phyloP scores from a whole-genome alignment of 2,888 invertebrate genomes.

The Euzophera pinguis region DNA sequence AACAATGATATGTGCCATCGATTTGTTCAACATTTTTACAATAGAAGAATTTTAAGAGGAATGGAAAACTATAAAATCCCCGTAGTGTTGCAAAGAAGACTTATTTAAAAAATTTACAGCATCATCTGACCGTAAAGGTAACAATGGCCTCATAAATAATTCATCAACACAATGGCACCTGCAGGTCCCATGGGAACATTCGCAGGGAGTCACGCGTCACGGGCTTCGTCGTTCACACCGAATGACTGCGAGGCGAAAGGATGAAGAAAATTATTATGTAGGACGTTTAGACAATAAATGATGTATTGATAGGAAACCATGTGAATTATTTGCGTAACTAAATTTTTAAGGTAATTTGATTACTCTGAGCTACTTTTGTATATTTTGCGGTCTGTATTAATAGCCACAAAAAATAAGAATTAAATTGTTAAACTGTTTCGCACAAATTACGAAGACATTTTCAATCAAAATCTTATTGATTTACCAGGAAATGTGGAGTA shows the following conservation, averaged over 20 bases:
- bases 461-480: conserved; percentile 10
- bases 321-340: too few species aligned
- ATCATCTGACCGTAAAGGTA: conserved; percentile 39
- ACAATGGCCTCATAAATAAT: conserved; percentile 56
- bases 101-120: conserved; percentile 14
- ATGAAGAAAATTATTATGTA: neutral
- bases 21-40: neutral
- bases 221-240: conserved; percentile 28
- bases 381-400: too few species aligned
- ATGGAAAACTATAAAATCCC: neutral
- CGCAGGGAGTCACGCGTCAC: conserved; percentile 52
- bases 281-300: too few species aligned
- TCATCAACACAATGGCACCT: conserved; percentile 55
- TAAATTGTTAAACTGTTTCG: too few species aligned
- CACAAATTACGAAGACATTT: neutral
- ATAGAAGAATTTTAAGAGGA: neutral
- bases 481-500: conserved; percentile 9
- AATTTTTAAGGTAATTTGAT: too few species aligned
- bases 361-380: too few species aligned
- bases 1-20: neutral
- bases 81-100: neutral
- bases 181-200: conserved; percentile 55
- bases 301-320: too few species aligned
- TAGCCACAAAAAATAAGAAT: too few species aligned
- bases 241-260: conserved; percentile 17